Base-by-base conservation (phyloP, 2,888 invertebrate genomes). In the Cistogaster globosa region DNA sequence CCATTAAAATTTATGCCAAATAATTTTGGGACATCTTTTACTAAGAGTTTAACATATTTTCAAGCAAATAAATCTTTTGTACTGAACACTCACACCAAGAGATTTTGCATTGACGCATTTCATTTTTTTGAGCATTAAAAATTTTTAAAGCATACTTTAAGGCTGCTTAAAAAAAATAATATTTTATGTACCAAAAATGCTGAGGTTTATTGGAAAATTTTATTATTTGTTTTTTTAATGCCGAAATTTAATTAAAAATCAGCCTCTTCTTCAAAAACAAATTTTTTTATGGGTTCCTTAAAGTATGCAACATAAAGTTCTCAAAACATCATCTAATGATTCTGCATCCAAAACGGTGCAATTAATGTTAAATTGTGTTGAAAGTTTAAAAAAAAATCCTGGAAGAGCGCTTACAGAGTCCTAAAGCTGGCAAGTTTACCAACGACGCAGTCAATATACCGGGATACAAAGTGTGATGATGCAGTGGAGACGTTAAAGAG, bases 251-350 rank as follows among this genome's bases (percentile, higher is more conserved):
- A 48, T 48, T 48, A 48, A 48, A 48, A 0, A 2, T 48, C 6
- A 16, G n/a, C 9, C 1, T 4, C 26, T 26, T 26, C 26, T 2
- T 26, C 26, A 26, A 26, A 26, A 26, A 26, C 26, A 26, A 26
- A 2, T 26, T 26, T 26, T 26, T 26, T 26, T 1, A 26, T n/a
- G n/a, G 26, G 26, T 26, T 26, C 26, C 53, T 8, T 18, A 53
- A 68, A 69, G 69, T 58, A 68, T 38, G 51, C 55, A 14, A 72
- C 75, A 26, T 94, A 96, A 96, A 96, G 96, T 96, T 91, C 95
- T 94, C 91, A 96, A 94, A 95, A 96, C 96, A 93, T 96, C 96
- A 92, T 96, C 96, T 89, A 96, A 94, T 89, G 96, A 96, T 91
- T 96, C 96, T 94, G 96, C 95, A 92, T 95, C 95, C 92, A 93